phyloP scores from a whole-genome alignment of 2,888 invertebrate genomes.

The Amorpha juglandis region DNA sequence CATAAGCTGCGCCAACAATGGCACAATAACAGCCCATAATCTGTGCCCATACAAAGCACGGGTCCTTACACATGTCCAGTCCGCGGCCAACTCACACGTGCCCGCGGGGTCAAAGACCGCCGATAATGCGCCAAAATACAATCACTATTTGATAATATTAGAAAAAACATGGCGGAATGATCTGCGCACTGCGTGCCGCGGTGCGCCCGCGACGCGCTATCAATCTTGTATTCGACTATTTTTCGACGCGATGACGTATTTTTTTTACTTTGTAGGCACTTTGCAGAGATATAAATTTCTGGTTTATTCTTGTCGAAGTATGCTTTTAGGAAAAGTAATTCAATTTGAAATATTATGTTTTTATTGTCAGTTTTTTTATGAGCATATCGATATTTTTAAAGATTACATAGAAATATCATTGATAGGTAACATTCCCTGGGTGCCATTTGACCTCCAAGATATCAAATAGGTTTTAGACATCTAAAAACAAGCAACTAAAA shows the following conservation, averaged over 20 bases:
- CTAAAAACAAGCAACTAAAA: neutral
- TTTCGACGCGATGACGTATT: conserved; percentile 14
- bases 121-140: conserved; percentile 73
- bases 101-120: conserved; percentile 64
- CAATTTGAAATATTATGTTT: neutral
- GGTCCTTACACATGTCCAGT: conserved; percentile 20
- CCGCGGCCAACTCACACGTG: conserved; percentile 49
- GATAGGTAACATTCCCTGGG: no score
- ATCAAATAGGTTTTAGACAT: neutral
- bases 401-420: no score
- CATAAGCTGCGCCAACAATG: conserved; percentile 24
- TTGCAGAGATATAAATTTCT: conserved; percentile 4
- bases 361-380: neutral
- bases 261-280: neutral
- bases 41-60: conserved; percentile 14
- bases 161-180: conserved; percentile 59
- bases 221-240: conserved; percentile 5
- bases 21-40: conserved; percentile 24
- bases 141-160: conserved; percentile 76
- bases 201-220: conserved; percentile 38
- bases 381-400: neutral
- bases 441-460: no score
- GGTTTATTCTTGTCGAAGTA: conserved; percentile 1
- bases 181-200: conserved; percentile 32
- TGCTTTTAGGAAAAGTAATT: conserved; percentile 8